A percentile compares a stretch with the other conserved stretches of the same genome.
phyloP scores from a whole-genome alignment of 2,797 vertebrate genomes.

The Poliocrania exsul region DNA sequence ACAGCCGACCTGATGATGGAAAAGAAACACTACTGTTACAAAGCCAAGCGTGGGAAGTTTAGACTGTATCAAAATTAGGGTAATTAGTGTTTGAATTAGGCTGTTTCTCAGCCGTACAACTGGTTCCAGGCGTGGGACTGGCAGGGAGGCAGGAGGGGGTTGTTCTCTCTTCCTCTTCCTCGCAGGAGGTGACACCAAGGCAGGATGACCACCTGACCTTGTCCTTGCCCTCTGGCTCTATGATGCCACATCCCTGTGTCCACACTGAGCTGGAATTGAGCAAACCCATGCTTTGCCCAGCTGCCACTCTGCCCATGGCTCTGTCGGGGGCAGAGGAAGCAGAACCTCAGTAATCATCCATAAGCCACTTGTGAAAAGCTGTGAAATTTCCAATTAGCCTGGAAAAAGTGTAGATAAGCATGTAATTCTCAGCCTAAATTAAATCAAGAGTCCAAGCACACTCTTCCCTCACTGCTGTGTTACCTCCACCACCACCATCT shows the following conservation, averaged over 20 bases:
- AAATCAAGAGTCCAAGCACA: not conserved
- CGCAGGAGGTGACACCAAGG: rapidly evolving
- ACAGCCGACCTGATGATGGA: not conserved
- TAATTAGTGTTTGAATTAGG: slow-evolving; percentile 20
- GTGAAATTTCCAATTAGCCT: slow-evolving; percentile 26
- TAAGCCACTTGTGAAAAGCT: not conserved
- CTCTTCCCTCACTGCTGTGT: not conserved
- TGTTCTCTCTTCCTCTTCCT: not conserved
- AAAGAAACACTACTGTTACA: not conserved
- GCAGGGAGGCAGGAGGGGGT: not conserved
- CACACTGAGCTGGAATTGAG: rapidly evolving
- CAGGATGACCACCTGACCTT: rapidly evolving
- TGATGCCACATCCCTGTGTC: rapidly evolving
- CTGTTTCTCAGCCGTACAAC: rapidly evolving
- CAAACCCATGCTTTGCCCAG: not conserved
- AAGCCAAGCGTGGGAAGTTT: not conserved
- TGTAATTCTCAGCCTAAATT: slow-evolving; percentile 10
- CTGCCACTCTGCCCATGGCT: rapidly evolving
- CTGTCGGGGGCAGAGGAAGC: not conserved
- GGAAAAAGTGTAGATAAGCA: not conserved
- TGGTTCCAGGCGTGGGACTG: rapidly evolving
- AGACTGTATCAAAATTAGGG: not conserved
- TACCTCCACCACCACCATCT: not conserved
- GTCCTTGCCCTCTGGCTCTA: rapidly evolving
- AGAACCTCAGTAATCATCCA: rapidly evolving